A percentile compares a stretch with the other conserved stretches of the same genome.
Conservation (phyloP, 2,113 vertebrate species). For the Callospermophilus lateralis region DNA sequence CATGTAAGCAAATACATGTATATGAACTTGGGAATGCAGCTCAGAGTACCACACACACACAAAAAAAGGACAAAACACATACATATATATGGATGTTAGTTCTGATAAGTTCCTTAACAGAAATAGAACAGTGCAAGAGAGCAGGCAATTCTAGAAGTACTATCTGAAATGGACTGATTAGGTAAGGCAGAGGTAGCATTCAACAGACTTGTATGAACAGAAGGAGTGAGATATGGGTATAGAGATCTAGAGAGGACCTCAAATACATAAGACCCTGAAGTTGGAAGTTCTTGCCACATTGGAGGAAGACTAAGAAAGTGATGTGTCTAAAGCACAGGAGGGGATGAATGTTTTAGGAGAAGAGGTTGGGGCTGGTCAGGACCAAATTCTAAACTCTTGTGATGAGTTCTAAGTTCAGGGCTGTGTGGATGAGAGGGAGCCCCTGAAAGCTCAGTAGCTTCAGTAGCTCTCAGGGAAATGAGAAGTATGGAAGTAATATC, state of each 20-base stretch:
- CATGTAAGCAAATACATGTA: not conserved
- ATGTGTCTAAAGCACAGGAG: not conserved
- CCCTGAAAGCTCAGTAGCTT: not conserved
- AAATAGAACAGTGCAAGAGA: not conserved
- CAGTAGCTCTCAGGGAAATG: not conserved
- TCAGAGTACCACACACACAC: too few relatives aligned
- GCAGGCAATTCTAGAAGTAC: not conserved
- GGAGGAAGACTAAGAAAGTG: not conserved
- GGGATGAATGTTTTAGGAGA: too few relatives aligned
- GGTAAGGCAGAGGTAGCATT: not conserved
- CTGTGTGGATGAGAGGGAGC: not conserved
- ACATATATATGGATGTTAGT: not conserved
- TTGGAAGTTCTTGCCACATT: not conserved
- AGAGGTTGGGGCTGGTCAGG: not conserved
- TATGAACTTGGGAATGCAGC: too few relatives aligned
- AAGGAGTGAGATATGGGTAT: not conserved
- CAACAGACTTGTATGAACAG: not conserved
- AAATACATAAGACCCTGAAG: not conserved
- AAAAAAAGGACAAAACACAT: too few relatives aligned
- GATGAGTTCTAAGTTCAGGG: not conserved
- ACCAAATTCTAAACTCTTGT: not conserved
- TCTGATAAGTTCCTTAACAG: slow-evolving; percentile 2
- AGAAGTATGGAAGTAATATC: not conserved
- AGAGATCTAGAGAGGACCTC: not conserved
- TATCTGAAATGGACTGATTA: not conserved